phyloP scores from a whole-genome alignment of 2,113 vertebrate species.

The Chinchilla lanigera region DNA sequence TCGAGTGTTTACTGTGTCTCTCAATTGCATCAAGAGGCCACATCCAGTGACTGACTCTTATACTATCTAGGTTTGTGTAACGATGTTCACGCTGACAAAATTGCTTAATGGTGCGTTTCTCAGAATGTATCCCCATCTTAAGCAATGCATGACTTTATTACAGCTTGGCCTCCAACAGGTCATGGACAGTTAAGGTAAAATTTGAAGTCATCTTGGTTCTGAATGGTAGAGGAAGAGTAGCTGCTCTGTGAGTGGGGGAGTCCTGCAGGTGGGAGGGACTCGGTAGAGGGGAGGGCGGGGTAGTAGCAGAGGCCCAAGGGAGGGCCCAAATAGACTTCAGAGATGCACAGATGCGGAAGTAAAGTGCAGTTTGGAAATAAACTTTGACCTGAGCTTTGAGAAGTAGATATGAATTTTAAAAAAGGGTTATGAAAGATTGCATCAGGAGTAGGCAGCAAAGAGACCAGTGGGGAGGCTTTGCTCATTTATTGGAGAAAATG shows the following conservation, averaged over 20 bases:
- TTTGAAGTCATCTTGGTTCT: background rate
- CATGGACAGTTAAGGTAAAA: background rate
- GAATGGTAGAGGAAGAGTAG: background rate
- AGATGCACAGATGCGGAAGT: background rate
- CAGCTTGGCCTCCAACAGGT: background rate
- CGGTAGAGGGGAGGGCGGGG: background rate
- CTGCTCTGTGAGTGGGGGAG: background rate
- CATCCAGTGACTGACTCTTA: background rate
- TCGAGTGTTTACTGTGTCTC: background rate
- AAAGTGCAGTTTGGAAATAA: background rate
- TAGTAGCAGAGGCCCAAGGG: background rate
- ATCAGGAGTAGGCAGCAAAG: background rate
- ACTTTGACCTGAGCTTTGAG: background rate
- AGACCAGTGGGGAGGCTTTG: background rate
- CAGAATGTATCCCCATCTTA: background rate
- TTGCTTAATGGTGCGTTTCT: background rate
- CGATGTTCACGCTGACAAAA: background rate
- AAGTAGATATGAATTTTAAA: background rate
- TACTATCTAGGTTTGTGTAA: background rate
- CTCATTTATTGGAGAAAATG: background rate
- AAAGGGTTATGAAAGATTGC: background rate
- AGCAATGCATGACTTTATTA: background rate
- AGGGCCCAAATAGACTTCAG: background rate
- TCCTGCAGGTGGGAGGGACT: too few relatives aligned
- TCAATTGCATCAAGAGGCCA: background rate